Conservation (phyloP, 1,140 invertebrate species). For the Euwallacea fornicatus region DNA sequence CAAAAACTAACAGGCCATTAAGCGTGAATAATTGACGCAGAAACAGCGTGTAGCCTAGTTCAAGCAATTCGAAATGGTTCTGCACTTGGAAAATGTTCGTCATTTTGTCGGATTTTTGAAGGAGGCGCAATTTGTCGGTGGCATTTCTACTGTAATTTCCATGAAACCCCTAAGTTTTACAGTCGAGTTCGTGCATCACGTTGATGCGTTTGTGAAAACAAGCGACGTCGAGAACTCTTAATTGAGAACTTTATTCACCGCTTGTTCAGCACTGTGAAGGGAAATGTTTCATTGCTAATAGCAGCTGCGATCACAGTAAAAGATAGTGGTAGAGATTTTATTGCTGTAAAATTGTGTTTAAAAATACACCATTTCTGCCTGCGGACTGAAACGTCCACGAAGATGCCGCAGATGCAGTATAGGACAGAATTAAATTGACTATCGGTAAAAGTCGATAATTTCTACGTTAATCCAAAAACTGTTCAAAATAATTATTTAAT, state of each 20-base stretch:
- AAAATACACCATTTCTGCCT: too few species aligned
- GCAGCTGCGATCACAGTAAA: too few species aligned
- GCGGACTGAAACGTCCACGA: too few species aligned
- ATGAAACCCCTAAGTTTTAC: conserved; percentile 6
- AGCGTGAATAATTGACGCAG: not conserved
- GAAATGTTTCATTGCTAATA: too few species aligned
- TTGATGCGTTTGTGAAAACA: conserved; percentile 5
- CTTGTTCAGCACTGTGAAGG: too few species aligned
- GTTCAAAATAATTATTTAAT: too few species aligned
- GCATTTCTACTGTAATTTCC: conserved; percentile 7
- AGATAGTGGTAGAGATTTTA: too few species aligned
- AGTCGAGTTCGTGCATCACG: not conserved
- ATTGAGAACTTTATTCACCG: not conserved
- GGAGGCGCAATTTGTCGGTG: conserved; percentile 13
- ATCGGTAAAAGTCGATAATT: too few species aligned
- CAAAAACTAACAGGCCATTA: not conserved
- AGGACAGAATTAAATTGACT: too few species aligned
- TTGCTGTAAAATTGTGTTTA: too few species aligned
- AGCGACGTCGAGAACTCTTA: conserved; percentile 9
- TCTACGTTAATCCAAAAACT: too few species aligned
- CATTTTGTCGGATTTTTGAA: conserved; percentile 12
- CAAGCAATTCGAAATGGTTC: conserved; percentile 9
- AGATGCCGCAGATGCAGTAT: too few species aligned
- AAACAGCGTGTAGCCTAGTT: conserved; percentile 12
- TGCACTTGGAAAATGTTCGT: conserved; percentile 6